phyloP scores from a whole-genome alignment of 2,888 invertebrate genomes.

The Tipula vernalis region DNA sequence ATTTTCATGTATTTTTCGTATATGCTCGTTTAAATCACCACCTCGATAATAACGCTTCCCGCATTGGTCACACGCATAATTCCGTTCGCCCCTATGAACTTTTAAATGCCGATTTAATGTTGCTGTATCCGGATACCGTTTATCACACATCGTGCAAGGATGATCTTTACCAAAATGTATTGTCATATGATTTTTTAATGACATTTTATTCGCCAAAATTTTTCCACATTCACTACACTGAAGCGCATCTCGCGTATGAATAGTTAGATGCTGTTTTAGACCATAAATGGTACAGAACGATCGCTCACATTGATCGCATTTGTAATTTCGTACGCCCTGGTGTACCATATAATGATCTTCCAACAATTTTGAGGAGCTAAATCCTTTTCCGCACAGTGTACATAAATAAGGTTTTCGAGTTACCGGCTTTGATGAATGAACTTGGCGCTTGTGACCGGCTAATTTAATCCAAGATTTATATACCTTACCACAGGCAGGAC shows the following conservation, averaged over 20 bases:
- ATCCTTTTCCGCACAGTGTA: not conserved
- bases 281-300: conserved; percentile 23
- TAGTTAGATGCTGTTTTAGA: conserved; percentile 15
- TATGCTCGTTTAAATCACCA: not conserved
- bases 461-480: not conserved
- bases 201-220: not conserved
- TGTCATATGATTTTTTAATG: not conserved
- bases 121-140: conserved; percentile 5
- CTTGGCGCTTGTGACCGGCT: not conserved
- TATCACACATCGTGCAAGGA: conserved; percentile 14
- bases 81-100: conserved; percentile 13
- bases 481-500: not conserved
- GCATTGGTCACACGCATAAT: conserved; percentile 13
- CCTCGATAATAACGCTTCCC: not conserved
- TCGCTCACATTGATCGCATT: conserved; percentile 23
- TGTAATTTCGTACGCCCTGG: conserved; percentile 13
- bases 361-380: not conserved
- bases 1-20: not conserved
- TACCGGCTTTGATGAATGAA: not conserved
- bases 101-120: conserved; percentile 11
- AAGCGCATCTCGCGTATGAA: not conserved
- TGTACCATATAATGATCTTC: not conserved
- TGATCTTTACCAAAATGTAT: not conserved
- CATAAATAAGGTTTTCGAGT: not conserved
- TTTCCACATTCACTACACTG: not conserved